Base-by-base conservation (phyloP, 2,113 vertebrate species). In the Polypterus bichir region DNA sequence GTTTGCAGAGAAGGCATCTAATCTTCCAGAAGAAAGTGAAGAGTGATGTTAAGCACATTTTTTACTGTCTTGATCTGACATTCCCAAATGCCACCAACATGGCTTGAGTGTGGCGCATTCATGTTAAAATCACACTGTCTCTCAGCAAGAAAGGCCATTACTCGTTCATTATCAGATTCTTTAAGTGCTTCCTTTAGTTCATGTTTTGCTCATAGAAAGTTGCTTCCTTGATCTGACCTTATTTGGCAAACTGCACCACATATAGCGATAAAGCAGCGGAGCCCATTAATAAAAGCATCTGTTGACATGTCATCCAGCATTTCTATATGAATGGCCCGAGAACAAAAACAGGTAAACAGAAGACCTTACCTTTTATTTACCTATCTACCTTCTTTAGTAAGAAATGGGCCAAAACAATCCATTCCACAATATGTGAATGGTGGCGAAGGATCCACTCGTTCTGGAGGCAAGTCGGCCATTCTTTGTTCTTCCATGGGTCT, bases 61-160 rank as follows among this genome's bases (percentile, higher is more conserved):
- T 55, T 59, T 4, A 64, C 59, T 45, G 69, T 68, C 47, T 46
- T 66, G 9, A 68, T 68, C 44, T 71, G 61, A 5, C 59, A 5
- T 11, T 71, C 69, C 66, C 61, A 68, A 7, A 66, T 59, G 6
- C 69, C 66, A 44, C 66, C 66, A 47, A 48, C 57, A 11, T 64
- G 59, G 49, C 68, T 70, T 11, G 68, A 44, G 46, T 62, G 49
- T 8, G 65, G 60, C 3, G 47, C 61, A 62, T 68, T 68, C 59
- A 64, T 61, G 2, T 59, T n/a, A 51, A 71, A 71, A n/a, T 71
- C 59, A 6, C 64, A 71, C 44, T n/a, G n/a, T 71, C 57, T 68
- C 7, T 68, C 44, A 11, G 61, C 49, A 7, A 66, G 7, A 52
- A 48, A 69, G 4, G 49, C 6, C 6, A 44, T 56, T 44, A 66